Conservation (phyloP, 2,797 vertebrate genomes). For the Onychomys arenicola region DNA sequence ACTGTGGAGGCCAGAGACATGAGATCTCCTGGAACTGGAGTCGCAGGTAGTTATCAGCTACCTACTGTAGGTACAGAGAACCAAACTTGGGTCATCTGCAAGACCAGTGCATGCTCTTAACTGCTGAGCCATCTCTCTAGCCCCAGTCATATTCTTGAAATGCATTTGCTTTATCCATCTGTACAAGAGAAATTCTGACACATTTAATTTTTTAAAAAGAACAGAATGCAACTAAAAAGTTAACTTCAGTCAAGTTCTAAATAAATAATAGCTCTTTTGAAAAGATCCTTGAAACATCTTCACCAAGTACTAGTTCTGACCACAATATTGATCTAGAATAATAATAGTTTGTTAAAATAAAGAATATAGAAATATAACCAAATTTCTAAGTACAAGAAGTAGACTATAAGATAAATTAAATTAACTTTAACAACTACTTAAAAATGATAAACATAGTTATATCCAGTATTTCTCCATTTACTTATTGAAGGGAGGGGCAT, state of each 20-base stretch:
- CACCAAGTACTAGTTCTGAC: conserved; percentile 15
- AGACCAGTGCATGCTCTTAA: not conserved
- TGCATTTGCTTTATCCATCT: conserved; percentile 22
- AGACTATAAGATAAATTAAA: conserved; percentile 18
- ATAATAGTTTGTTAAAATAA: conserved; percentile 50
- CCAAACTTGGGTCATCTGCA: not conserved
- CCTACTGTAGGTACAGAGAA: not conserved
- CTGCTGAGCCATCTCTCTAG: not conserved
- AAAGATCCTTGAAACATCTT: not conserved
- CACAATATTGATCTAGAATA: conserved; percentile 6
- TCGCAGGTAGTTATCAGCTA: not conserved
- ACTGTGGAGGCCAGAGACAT: not conserved
- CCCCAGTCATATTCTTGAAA: not conserved
- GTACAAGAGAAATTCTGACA: conserved; percentile 54
- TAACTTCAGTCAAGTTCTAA: conserved; percentile 38
- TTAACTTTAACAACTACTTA: conserved; percentile 13
- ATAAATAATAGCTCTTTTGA: conserved; percentile 29
- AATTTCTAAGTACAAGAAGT: not conserved
- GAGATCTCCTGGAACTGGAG: not conserved
- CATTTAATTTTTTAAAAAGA: conserved; percentile 21
- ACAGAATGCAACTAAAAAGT: conserved; percentile 21
- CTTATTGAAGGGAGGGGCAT: not conserved
- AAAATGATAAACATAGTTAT: not conserved
- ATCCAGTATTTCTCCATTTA: not conserved
- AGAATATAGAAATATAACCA: not conserved